Evolutionary conservation across 2,797 vertebrate species (phyloP).

Genomic region (Myotis daubentonii): DNA sequence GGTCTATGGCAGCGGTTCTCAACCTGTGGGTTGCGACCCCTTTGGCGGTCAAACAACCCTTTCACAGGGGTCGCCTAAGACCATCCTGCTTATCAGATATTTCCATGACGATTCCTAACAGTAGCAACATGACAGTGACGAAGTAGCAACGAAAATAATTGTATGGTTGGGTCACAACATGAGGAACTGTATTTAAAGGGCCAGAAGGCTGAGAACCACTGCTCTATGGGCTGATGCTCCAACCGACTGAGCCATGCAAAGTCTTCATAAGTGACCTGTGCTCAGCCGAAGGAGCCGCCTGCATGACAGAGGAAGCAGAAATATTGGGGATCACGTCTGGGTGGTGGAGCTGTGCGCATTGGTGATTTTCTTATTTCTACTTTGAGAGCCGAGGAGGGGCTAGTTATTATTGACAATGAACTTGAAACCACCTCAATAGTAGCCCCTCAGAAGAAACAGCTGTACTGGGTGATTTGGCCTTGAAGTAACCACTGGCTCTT

Average conservation of each 20-base stretch:
- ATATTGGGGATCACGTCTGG: background rate
- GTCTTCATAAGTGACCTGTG: background rate
- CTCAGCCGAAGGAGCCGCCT: background rate
- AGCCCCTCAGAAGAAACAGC: slow-evolving; percentile 25
- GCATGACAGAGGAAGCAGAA: background rate
- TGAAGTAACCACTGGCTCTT: background rate
- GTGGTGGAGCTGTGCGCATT: background rate
- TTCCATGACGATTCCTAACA: no score
- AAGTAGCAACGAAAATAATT: no score
- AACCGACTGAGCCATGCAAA: background rate
- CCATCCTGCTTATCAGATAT: no score
- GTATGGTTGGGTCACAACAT: no score
- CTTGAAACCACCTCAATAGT: background rate
- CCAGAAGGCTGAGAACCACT: no score
- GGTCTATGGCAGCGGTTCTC: background rate
- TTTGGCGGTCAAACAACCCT: no score
- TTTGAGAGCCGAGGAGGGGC: background rate
- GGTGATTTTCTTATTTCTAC: background rate
- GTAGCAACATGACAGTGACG: no score
- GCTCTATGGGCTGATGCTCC: background rate
- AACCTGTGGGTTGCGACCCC: no score
- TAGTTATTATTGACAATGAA: background rate
- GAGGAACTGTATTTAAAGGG: no score
- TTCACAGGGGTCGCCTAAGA: no score
- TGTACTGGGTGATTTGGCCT: background rate